Evolutionary conservation across 2,113 vertebrate genomes (phyloP), one percentile per base, ranked within the genome.

Genomic region (Acanthochromis polyacanthus): DNA sequence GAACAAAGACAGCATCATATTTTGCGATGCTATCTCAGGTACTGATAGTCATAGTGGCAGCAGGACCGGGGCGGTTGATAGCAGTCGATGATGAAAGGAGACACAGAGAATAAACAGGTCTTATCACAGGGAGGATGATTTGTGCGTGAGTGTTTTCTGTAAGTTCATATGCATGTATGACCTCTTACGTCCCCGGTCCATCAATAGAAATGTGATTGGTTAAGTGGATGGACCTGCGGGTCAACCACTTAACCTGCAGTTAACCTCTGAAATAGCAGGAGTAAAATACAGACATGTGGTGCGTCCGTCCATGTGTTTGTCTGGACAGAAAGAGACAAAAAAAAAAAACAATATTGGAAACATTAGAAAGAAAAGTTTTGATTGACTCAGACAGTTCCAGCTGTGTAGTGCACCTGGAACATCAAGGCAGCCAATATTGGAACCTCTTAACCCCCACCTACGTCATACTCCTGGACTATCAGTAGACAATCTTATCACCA

Each of bases 181-280:
- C 81, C 78, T 82, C 87, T 79, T 48, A 71, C 80, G 80, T 62
- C 80, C 51, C 23, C 38, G 3, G 51, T 81, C 80, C 74, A 71
- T 89, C 89, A 86, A 87, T 82, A 84, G 86, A 88, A 86, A 90
- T 75, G 20, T 61, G 81, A 84, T 56, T 62, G 25, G 3, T 16
- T 62, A 12, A 53, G 58, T 36, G 40, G 58, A 52, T 81, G 66
- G 25, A 75, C 80, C 81, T 56, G 73, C 43, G 79, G 80, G 81
- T 90, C 75, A 84, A 77, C 84, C 85, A 90, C 87, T 91, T 90
- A 92, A 89, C 85, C 91, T 79, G 75, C 68, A 9, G 46, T 92
- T 89, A 90, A 88, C 90, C 88, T 79, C 67, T 76, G 60, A 81
- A 89, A 88, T 78, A 48, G 80, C 36, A 56, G 25, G 67, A 55